These are phyloP conservation scores for Ametastegia equiseti DNA, from an alignment of 2,888 invertebrate species.

Conservation along the genomic window DNA sequence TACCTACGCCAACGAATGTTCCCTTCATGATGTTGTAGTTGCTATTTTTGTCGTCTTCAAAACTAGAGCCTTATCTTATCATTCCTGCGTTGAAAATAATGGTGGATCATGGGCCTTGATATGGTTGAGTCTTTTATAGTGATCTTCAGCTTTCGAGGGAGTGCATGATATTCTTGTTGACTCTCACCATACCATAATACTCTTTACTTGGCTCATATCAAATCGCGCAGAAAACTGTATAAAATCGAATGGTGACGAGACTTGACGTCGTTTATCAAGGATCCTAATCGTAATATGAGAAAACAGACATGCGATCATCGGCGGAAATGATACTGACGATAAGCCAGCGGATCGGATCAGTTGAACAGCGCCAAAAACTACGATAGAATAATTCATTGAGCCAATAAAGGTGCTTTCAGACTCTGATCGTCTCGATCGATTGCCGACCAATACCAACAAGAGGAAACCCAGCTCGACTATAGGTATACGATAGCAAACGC, in stretches of 20 bases:
- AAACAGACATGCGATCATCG: not conserved
- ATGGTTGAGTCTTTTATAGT: too few species aligned
- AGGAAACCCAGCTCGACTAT: not conserved
- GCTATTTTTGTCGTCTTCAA: too few species aligned
- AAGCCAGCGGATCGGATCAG: not conserved
- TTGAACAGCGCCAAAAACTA: not conserved
- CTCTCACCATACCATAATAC: too few species aligned
- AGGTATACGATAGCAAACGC: conserved; percentile 14
- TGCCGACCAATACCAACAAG: not conserved
- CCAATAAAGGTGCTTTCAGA: not conserved
- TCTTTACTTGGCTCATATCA: too few species aligned
- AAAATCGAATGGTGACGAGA: not conserved
- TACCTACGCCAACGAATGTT: too few species aligned
- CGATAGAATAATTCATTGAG: conserved; percentile 1
- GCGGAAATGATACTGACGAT: not conserved
- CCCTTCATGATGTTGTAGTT: too few species aligned
- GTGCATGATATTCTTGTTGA: too few species aligned
- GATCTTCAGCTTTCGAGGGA: too few species aligned
- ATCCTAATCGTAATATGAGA: not conserved
- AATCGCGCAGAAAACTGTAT: too few species aligned
- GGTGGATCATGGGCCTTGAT: too few species aligned
- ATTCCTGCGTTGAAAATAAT: too few species aligned
- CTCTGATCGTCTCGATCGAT: conserved; percentile 28
- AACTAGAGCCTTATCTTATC: too few species aligned
- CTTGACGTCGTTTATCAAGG: not conserved